Conservation (phyloP, 2,113 vertebrate species). For the Tor tambroides region DNA sequence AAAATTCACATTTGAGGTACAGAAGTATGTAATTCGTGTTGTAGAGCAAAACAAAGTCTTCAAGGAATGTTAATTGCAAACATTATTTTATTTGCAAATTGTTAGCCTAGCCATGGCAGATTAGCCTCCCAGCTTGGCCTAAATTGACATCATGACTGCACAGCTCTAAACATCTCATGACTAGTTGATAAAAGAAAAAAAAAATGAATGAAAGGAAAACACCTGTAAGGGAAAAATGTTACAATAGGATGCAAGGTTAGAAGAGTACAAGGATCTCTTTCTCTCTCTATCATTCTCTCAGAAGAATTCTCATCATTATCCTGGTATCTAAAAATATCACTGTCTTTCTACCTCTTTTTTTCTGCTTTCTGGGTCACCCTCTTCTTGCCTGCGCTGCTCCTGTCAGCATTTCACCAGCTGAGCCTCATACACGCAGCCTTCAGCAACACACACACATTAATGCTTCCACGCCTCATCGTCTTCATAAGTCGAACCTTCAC, state of each 20-base stretch:
- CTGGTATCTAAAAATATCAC: constrained; percentile 63
- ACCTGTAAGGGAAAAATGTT: neutral
- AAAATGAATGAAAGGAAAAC: constrained; percentile 6
- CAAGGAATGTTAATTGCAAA: neutral
- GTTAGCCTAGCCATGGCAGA: neutral
- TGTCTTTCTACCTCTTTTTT: constrained; percentile 49
- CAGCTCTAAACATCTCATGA: neutral
- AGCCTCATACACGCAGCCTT: constrained; percentile 23
- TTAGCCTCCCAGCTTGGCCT: neutral
- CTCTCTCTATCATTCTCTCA: constrained; percentile 18
- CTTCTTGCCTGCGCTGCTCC: constrained; percentile 44
- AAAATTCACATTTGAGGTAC: neutral
- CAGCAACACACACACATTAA: constrained; percentile 32
- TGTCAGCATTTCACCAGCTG: constrained; percentile 45
- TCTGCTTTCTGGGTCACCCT: constrained; percentile 62
- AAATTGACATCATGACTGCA: neutral
- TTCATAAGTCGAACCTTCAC: neutral
- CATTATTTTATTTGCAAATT: neutral
- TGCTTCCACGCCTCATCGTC: neutral
- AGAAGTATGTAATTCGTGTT: neutral
- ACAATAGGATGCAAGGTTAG: neutral
- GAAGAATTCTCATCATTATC: constrained; percentile 58
- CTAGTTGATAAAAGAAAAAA: neutral
- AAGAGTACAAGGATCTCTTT: constrained; percentile 17
- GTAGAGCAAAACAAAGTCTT: neutral